phyloP scores from a whole-genome alignment of 2,888 invertebrate genomes.

The Allacma fusca region DNA sequence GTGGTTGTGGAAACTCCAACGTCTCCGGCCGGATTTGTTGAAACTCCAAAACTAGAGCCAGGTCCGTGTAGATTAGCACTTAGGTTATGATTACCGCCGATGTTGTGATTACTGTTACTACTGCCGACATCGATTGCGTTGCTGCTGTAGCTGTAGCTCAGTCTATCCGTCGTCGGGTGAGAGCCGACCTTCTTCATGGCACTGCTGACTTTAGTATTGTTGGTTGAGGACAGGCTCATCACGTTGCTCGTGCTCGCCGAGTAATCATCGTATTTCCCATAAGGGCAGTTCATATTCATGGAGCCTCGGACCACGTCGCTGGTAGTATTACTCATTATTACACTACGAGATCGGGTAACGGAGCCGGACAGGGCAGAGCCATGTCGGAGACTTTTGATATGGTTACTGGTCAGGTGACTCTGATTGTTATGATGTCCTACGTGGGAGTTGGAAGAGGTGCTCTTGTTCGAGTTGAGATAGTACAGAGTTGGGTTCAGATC shows the following conservation, averaged over 20 bases:
- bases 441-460: slow-evolving; percentile 5
- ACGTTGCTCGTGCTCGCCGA: slow-evolving; percentile 25
- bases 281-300: slow-evolving; percentile 47
- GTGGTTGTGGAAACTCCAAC: slow-evolving; percentile 18
- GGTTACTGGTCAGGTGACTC: slow-evolving; percentile 31
- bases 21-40: slow-evolving; percentile 4
- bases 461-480: slow-evolving; percentile 30
- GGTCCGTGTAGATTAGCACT: slow-evolving; percentile 29
- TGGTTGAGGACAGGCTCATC: background rate
- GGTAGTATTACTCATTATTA: slow-evolving; percentile 14
- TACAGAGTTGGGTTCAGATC: slow-evolving; percentile 36
- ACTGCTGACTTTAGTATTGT: slow-evolving; percentile 29
- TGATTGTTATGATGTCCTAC: slow-evolving; percentile 37
- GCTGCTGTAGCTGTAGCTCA: slow-evolving; percentile 29
- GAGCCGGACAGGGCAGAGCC: slow-evolving; percentile 36
- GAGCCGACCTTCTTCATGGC: slow-evolving; percentile 41
- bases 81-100: slow-evolving; percentile 31
- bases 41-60: slow-evolving; percentile 16
- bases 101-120: slow-evolving; percentile 6
- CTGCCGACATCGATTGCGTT: background rate
- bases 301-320: slow-evolving; percentile 26
- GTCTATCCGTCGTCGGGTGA: slow-evolving; percentile 35
- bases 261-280: slow-evolving; percentile 59
- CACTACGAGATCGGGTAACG: slow-evolving; percentile 35
- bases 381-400: slow-evolving; percentile 41